Evolutionary conservation across 2,888 invertebrate genomes (phyloP).

Genomic region (Enchytraeus crypticus): DNA sequence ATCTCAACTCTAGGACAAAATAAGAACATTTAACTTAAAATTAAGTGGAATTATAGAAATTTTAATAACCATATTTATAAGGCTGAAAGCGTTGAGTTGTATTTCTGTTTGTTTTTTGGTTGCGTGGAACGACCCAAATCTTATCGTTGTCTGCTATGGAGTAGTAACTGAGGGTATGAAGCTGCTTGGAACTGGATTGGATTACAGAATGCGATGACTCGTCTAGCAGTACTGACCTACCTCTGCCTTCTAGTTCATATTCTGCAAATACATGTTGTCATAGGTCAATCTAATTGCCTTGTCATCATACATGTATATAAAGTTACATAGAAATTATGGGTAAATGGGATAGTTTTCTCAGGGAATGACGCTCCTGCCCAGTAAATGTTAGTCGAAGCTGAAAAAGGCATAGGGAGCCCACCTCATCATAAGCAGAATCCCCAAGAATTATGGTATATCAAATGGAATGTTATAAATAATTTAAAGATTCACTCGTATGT

Average conservation of each 20-base stretch:
- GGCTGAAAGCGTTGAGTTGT: neutral
- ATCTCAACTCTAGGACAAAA: no score
- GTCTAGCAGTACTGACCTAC: conserved; percentile 66
- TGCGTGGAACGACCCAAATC: conserved; percentile 70
- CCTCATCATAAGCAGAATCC: no score
- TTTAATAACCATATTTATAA: neutral
- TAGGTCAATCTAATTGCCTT: no score
- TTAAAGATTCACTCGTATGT: no score
- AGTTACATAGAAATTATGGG: no score
- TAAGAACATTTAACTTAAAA: no score
- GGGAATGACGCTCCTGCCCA: neutral
- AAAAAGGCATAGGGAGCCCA: no score
- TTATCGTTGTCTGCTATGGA: conserved; percentile 80
- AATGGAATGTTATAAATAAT: no score
- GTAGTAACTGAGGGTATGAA: conserved; percentile 56
- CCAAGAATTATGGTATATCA: no score
- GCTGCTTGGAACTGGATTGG: conserved; percentile 82
- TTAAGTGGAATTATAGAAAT: no score
- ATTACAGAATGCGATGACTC: conserved; percentile 91
- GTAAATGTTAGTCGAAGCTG: neutral
- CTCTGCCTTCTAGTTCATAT: neutral
- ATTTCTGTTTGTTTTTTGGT: neutral
- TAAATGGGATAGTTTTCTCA: no score
- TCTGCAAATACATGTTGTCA: conserved; percentile 2
- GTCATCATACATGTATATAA: no score